phyloP scores from a whole-genome alignment of 2,113 vertebrate species.

The Andinoacara biseriatus region DNA sequence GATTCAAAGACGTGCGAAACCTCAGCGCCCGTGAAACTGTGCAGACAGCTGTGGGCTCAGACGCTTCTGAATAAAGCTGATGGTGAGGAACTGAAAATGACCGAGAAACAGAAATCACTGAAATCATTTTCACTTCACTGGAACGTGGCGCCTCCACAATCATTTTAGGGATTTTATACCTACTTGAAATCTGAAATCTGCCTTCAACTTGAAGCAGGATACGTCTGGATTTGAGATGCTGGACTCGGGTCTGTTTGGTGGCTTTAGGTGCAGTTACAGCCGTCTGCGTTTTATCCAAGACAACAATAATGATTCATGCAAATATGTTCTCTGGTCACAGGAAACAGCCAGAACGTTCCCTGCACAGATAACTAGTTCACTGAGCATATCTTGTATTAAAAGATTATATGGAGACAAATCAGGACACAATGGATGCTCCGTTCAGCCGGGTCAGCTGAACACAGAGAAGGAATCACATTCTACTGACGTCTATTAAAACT shows the following conservation, averaged over 20 bases:
- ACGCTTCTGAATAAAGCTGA: not conserved
- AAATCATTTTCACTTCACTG: conserved; percentile 33
- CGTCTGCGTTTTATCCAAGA: no score
- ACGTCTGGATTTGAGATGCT: not conserved
- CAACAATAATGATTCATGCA: fast-evolving
- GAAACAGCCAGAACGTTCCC: not conserved
- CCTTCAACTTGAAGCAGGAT: not conserved
- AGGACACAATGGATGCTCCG: no score
- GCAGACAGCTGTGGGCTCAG: not conserved
- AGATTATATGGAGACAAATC: no score
- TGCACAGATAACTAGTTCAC: not conserved
- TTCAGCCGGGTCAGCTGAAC: no score
- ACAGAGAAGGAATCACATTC: no score
- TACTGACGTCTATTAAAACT: no score
- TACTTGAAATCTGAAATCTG: not conserved
- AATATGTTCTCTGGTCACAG: not conserved
- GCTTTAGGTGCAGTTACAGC: not conserved
- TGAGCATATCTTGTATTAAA: no score
- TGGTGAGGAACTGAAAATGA: conserved; percentile 28
- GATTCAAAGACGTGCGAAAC: not conserved
- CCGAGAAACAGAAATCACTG: not conserved
- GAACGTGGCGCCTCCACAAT: not conserved
- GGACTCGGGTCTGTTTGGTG: not conserved
- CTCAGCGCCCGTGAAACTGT: not conserved
- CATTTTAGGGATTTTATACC: not conserved